Evolutionary conservation across 1,140 invertebrate genomes (phyloP).

Genomic region (Drosophila bocqueti): DNA sequence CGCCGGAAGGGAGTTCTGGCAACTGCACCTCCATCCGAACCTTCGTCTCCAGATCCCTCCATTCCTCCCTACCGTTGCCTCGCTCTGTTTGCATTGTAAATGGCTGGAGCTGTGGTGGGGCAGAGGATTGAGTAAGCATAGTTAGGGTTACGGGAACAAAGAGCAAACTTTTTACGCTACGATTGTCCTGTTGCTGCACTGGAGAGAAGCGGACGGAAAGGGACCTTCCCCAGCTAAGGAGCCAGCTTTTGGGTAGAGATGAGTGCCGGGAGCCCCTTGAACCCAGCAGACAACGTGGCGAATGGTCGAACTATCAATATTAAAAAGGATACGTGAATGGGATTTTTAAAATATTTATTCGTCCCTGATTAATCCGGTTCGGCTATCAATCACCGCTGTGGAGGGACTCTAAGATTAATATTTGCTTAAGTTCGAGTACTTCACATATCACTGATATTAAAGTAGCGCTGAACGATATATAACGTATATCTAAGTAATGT

Average conservation of each 20-base stretch:
- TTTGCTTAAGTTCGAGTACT: constrained; percentile 12
- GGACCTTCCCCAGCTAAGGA: background rate
- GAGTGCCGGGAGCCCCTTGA: constrained; percentile 16
- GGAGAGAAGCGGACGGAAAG: background rate
- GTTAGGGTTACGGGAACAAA: constrained; percentile 48
- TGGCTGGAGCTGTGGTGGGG: constrained; percentile 22
- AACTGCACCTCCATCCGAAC: constrained; percentile 11
- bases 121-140: constrained; percentile 28
- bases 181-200: constrained; percentile 75
- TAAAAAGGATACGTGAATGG: constrained; percentile 30
- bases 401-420: constrained; percentile 6
- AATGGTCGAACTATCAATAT: constrained; percentile 41
- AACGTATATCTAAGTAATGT: background rate
- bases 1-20: constrained; percentile 15
- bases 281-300: constrained; percentile 32
- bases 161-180: constrained; percentile 77
- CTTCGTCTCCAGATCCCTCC: constrained; percentile 4
- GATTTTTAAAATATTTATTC: constrained; percentile 54
- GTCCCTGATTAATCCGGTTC: constrained; percentile 41
- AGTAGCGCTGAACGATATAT: background rate
- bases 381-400: constrained; percentile 30
- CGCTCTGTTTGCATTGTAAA: constrained; percentile 73
- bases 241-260: constrained; percentile 37
- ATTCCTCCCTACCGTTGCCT: background rate
- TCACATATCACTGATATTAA: constrained; percentile 2